phyloP scores from a whole-genome alignment of 1,140 invertebrate genomes.

The Ditylenchus dipsaci region DNA sequence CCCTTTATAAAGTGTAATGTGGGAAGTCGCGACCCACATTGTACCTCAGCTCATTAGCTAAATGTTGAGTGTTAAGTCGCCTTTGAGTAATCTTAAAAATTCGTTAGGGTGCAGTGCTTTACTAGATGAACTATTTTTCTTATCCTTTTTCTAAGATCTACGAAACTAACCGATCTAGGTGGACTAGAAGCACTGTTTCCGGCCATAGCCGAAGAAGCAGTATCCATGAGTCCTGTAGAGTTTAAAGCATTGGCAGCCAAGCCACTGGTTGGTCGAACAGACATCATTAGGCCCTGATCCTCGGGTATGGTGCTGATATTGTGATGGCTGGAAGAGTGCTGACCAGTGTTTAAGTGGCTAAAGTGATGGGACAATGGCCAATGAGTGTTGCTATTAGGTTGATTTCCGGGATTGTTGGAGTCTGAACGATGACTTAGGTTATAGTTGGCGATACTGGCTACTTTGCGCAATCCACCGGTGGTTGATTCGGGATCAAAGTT shows the following conservation, averaged over 20 bases:
- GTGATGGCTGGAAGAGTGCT: not conserved
- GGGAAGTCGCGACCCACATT: no score
- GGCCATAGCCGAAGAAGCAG: not conserved
- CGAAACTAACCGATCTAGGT: slow-evolving; percentile 14
- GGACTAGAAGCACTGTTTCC: slow-evolving; percentile 1
- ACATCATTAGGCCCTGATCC: slow-evolving; percentile 21
- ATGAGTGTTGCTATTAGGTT: not conserved
- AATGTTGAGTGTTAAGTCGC: no score
- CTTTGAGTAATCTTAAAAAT: no score
- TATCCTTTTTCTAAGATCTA: no score
- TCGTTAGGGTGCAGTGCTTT: no score
- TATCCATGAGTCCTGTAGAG: not conserved
- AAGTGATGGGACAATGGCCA: not conserved
- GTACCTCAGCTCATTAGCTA: no score
- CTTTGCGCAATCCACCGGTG: not conserved
- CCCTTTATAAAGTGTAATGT: no score
- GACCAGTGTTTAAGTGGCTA: not conserved
- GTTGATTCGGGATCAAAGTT: not conserved
- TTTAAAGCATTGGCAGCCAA: not conserved
- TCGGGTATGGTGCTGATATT: slow-evolving; percentile 6
- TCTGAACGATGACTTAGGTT: not conserved
- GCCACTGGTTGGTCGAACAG: slow-evolving; percentile 4
- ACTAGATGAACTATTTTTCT: no score
- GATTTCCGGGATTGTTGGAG: not conserved
- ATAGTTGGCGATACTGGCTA: slow-evolving; percentile 5